Evolutionary conservation across 1,140 invertebrate species (phyloP).

Genomic region (Neodiprion pinetum): DNA sequence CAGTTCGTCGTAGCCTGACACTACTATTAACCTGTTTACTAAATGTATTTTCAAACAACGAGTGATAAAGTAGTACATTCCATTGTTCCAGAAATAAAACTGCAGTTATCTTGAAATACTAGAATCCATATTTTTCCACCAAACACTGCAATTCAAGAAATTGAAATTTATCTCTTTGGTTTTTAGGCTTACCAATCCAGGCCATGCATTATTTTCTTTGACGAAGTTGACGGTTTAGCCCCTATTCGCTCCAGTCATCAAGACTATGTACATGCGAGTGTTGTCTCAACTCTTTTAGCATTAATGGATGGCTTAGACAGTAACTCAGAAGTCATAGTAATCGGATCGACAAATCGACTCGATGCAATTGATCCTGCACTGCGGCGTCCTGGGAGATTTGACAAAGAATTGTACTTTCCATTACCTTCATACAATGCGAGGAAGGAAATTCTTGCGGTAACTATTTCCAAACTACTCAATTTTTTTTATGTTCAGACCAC

Average conservation of each 20-base stretch:
- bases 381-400: conserved; percentile 75
- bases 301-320: conserved; percentile 78
- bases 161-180: conserved; percentile 9
- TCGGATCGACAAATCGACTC: conserved; percentile 78
- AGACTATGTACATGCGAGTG: conserved; percentile 70
- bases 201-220: conserved; percentile 79
- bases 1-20: not conserved
- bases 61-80: conserved; percentile 27
- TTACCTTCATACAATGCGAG: conserved; percentile 54
- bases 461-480: conserved; percentile 61
- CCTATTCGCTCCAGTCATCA: conserved; percentile 68
- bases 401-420: conserved; percentile 59
- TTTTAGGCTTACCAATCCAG: conserved; percentile 71
- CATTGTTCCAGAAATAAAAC: conserved; percentile 6
- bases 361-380: conserved; percentile 78
- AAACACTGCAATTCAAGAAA: conserved; percentile 24
- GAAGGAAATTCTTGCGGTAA: conserved; percentile 66
- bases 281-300: conserved; percentile 70
- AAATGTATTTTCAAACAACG: conserved; percentile 18
- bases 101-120: not conserved
- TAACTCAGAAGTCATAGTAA: conserved; percentile 71
- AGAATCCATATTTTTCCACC: conserved; percentile 7
- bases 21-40: conserved; percentile 31
- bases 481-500: no score
- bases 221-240: conserved; percentile 79